Evolutionary conservation across 1,140 invertebrate species (phyloP), one percentile per base, ranked within the genome.

Genomic region (Armadillidium nasatum): DNA sequence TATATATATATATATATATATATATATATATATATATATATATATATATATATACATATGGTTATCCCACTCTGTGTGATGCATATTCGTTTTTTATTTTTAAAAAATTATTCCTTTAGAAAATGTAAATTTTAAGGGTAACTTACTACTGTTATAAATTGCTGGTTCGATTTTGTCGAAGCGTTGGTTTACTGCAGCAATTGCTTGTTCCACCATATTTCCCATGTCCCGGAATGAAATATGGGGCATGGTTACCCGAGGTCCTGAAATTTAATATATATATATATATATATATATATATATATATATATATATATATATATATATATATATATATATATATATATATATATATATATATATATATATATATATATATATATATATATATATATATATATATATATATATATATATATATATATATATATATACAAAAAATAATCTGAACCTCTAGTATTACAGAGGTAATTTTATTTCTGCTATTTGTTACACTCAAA

Each of bases 81-180:
- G n/a, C n/a, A n/a, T n/a, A n/a, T n/a, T n/a, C n/a, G n/a, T n/a
- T n/a, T n/a, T n/a, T n/a, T 33, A 33, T 33, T 3, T 33, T 33
- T 6, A 6, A 33, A 33, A 33, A 33, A 33, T n/a, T 33, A 33
- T 33, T 33, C 33, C 7, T 60, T 15, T 3, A 60, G 7, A 60
- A 60, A 60, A 60, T 7, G 2, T 15, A 4, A 1, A 60, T 60
- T 60, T 13, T 15, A 60, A 19, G 50, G 50, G 7, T 6, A 23
- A 80, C 78, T 79, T 74, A 85, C 84, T 83, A 78, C 82, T 82
- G 50, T 81, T 82, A 72, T 83, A 83, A 23, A 85, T 84, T 66
- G 81, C 78, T 0, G 84, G 85, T 72, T 85, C 83, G 19, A 86
- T 78, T 10, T 78, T 75, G n/a, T 85, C 82, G 75, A 85, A 83